These are phyloP conservation scores for Strigops habroptila DNA, from an alignment of 2,113 vertebrate species.

Conservation along the genomic window DNA sequence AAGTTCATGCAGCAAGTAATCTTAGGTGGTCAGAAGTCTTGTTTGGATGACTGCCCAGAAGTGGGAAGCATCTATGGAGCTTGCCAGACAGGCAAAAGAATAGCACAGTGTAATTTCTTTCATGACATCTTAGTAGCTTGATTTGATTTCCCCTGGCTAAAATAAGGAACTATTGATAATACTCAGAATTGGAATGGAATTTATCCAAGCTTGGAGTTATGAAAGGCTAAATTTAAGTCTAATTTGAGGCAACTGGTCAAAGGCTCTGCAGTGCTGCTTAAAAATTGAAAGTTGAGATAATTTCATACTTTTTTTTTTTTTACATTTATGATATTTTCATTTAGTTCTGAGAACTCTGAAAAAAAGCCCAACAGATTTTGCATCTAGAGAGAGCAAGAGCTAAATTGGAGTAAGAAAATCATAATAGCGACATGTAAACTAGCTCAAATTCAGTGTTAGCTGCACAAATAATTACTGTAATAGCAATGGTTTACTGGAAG, in stretches of 20 bases:
- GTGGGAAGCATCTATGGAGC: neutral
- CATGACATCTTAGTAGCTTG: neutral
- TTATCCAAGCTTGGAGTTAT: neutral
- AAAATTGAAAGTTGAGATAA: neutral
- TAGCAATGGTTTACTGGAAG: neutral
- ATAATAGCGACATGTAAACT: neutral
- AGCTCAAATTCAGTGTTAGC: neutral
- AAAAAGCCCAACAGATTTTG: neutral
- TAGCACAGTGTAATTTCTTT: neutral
- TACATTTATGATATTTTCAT: neutral
- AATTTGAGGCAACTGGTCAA: neutral
- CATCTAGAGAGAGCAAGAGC: neutral
- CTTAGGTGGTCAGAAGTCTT: neutral
- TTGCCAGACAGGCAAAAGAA: neutral
- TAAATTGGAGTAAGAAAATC: neutral
- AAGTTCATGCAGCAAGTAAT: neutral
- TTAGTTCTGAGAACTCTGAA: neutral
- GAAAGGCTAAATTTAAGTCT: neutral
- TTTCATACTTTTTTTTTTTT: neutral
- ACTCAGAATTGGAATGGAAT: neutral
- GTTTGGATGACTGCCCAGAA: neutral
- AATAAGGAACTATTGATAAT: neutral
- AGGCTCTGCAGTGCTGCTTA: neutral
- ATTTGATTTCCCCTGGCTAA: neutral
- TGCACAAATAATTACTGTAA: neutral